A percentile compares a stretch with the other conserved stretches of the same genome.
Evolutionary conservation across 2,113 vertebrate species (phyloP).

Genomic region (Reinhardtius hippoglossoides): DNA sequence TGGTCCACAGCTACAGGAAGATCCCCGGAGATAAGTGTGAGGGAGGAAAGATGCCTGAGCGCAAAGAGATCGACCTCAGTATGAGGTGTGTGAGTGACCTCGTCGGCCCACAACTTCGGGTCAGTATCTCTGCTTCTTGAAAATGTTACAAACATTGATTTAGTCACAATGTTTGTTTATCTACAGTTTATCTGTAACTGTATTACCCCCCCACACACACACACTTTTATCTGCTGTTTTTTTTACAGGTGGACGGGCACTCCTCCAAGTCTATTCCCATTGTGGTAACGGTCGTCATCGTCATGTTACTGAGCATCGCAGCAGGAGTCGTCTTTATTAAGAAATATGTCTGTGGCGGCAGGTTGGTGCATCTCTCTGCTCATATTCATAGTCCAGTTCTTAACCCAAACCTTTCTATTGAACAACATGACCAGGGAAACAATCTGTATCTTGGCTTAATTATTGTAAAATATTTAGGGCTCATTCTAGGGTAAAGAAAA

Average conservation of each 20-base stretch:
- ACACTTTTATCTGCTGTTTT: conserved; percentile 3
- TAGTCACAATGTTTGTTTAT: background rate
- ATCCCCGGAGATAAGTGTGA: conserved; percentile 94
- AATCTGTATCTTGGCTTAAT: too few species aligned
- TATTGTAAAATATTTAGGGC: too few species aligned
- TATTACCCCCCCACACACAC: too few species aligned
- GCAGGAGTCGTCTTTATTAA: conserved; percentile 88
- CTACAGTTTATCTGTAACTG: background rate
- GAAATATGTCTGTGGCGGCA: conserved; percentile 94
- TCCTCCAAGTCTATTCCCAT: conserved; percentile 81
- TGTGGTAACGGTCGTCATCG: conserved; percentile 83
- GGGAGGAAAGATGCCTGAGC: conserved; percentile 83
- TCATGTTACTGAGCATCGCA: conserved; percentile 83
- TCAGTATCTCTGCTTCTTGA: conserved; percentile 44
- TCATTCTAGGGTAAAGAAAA: too few species aligned
- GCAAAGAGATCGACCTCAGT: conserved; percentile 89
- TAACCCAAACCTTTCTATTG: background rate
- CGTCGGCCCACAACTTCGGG: conserved; percentile 67
- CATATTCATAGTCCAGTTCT: background rate
- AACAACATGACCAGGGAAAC: background rate
- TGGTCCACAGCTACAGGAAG: conserved; percentile 88
- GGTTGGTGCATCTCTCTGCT: conserved; percentile 78
- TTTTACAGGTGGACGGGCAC: conserved; percentile 46
- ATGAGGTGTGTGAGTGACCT: conserved; percentile 86
- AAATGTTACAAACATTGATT: background rate